A percentile compares a stretch with the other conserved stretches of the same genome.
Evolutionary conservation across 2,888 invertebrate species (phyloP).

Genomic region (Netelia melanura): DNA sequence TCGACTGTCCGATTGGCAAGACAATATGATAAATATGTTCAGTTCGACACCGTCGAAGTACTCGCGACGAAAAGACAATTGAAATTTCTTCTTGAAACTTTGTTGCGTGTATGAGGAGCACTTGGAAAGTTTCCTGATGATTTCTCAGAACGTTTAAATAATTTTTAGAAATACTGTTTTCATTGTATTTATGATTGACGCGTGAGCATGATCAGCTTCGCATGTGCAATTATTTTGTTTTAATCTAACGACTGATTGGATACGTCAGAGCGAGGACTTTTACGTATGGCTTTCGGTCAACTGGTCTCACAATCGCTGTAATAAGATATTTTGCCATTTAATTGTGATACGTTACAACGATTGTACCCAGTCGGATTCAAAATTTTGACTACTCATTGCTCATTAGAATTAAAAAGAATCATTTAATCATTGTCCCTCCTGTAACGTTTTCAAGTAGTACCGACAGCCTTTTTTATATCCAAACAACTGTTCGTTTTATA

Average conservation of each 20-base stretch:
- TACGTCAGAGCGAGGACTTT: constrained; percentile 32
- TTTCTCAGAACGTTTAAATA: constrained; percentile 6
- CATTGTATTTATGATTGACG: constrained; percentile 42
- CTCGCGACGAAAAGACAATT: constrained; percentile 69
- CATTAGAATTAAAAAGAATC: too few relatives aligned
- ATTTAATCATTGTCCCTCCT: too few relatives aligned
- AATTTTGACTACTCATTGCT: neutral
- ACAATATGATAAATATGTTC: constrained; percentile 77
- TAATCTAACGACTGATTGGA: constrained; percentile 8
- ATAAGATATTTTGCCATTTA: too few relatives aligned
- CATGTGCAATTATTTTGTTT: constrained; percentile 59
- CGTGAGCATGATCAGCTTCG: constrained; percentile 41
- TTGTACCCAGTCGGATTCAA: neutral
- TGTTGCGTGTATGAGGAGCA: neutral
- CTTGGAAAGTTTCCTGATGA: constrained; percentile 45
- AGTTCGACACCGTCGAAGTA: constrained; percentile 82
- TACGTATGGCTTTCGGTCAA: neutral
- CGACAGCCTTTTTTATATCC: constrained; percentile 26
- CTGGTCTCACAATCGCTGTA: neutral
- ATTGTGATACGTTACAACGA: constrained; percentile 12
- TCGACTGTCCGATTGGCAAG: constrained; percentile 77
- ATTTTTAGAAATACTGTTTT: constrained; percentile 8
- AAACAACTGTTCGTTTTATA: neutral
- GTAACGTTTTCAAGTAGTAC: neutral
- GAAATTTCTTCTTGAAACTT: neutral